These are phyloP conservation scores for Ichneumoninae sp. DNA, from an alignment of 2,888 invertebrate genomes.

Conservation along the genomic window DNA sequence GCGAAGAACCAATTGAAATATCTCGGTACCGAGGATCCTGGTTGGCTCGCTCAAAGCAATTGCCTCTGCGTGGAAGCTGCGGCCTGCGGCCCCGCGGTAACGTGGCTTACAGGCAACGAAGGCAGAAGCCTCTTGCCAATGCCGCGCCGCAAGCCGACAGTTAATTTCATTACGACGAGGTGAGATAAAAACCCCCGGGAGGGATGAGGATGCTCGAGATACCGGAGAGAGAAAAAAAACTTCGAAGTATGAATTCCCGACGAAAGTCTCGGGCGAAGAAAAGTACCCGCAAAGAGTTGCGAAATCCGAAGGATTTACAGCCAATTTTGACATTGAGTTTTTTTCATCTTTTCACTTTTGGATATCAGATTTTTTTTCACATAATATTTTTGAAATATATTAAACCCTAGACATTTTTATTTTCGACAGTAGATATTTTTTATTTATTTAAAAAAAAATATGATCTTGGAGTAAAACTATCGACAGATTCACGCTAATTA, in stretches of 20 bases:
- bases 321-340: constrained; percentile 12
- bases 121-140: constrained; percentile 22
- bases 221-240: constrained; percentile 17
- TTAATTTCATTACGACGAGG: constrained; percentile 61
- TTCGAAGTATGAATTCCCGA: constrained; percentile 1
- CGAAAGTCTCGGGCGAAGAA: not conserved
- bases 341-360: not conserved
- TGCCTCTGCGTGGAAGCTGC: constrained; percentile 24
- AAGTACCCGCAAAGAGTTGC: not conserved
- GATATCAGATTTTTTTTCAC: constrained; percentile 6
- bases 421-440: not conserved
- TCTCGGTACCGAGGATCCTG: constrained; percentile 63
- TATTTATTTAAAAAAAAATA: too few species aligned
- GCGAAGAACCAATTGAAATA: constrained; percentile 72
- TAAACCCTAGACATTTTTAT: not conserved
- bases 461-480: too few species aligned
- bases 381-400: not conserved
- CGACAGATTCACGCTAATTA: too few species aligned
- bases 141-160: constrained; percentile 56
- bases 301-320: constrained; percentile 1
- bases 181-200: constrained; percentile 41
- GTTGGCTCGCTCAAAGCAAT: constrained; percentile 20
- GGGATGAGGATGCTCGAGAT: constrained; percentile 33
- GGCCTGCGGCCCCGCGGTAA: constrained; percentile 2
- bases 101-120: not conserved